phyloP scores from a whole-genome alignment of 2,888 invertebrate species.

The Helicoverpa assulta region DNA sequence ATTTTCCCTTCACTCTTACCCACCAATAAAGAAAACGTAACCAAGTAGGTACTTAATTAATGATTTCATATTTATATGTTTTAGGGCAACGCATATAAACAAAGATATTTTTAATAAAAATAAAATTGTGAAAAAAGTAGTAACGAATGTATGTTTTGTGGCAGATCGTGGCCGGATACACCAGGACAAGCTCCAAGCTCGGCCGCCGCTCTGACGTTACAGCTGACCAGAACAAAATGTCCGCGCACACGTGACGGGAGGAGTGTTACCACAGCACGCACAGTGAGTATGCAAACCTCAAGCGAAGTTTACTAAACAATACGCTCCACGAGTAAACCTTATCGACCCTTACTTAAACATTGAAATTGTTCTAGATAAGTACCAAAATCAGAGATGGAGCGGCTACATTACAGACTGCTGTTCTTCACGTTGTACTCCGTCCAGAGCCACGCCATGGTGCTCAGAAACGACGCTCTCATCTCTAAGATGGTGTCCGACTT shows the following conservation, averaged over 20 bases:
- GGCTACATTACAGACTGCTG: constrained; percentile 34
- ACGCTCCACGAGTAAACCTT: background rate
- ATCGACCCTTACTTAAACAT: background rate
- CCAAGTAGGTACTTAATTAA: too few species aligned
- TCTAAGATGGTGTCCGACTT: constrained; percentile 84
- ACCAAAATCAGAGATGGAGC: constrained; percentile 30
- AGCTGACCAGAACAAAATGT: background rate
- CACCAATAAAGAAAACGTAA: too few species aligned
- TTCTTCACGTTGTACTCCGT: constrained; percentile 51
- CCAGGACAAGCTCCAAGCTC: background rate
- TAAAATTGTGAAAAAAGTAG: background rate
- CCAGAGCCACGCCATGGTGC: constrained; percentile 69
- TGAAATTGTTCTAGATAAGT: constrained; percentile 40
- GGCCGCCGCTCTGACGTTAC: background rate
- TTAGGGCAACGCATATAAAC: too few species aligned
- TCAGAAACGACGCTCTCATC: constrained; percentile 83
- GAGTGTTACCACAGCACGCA: background rate
- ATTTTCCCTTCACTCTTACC: too few species aligned
- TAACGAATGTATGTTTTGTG: background rate
- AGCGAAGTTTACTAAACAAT: constrained; percentile 11
- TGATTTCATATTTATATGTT: too few species aligned
- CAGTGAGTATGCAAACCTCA: background rate
- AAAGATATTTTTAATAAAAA: too few species aligned
- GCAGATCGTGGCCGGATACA: background rate
- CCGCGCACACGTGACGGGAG: background rate